Conservation (phyloP, 2,113 vertebrate species). For the Tragulus kanchil region DNA sequence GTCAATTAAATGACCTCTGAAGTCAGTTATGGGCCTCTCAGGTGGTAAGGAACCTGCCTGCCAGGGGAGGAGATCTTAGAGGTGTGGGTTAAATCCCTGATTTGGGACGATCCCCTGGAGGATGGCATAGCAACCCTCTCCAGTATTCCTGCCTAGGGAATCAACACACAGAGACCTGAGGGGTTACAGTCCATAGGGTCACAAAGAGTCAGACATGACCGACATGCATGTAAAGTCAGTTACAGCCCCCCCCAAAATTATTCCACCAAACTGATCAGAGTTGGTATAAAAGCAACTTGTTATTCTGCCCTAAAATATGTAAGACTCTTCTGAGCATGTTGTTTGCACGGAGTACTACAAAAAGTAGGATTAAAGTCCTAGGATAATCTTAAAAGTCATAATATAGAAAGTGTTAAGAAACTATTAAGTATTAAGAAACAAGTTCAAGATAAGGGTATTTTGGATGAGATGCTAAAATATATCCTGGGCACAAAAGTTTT, state of each 20-base stretch:
- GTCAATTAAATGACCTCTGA: background rate
- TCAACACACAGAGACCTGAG: background rate
- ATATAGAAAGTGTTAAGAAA: background rate
- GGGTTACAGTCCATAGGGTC: background rate
- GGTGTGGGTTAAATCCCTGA: background rate
- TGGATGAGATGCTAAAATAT: background rate
- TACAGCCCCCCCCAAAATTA: too few species aligned
- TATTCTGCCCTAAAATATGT: background rate
- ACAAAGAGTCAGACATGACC: background rate
- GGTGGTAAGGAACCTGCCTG: background rate
- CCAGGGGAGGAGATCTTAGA: background rate
- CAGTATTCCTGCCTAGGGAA: background rate
- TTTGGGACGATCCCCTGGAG: background rate
- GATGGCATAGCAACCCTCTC: background rate
- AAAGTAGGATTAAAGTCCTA: background rate
- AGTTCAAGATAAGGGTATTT: slow-evolving; percentile 28
- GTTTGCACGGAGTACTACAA: background rate
- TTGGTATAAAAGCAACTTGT: background rate
- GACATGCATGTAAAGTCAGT: background rate
- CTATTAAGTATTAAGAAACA: background rate
- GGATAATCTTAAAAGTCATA: slow-evolving; percentile 1
- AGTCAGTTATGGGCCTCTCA: background rate
- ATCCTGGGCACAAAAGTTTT: background rate
- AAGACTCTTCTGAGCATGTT: background rate
- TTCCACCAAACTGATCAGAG: background rate